Evolutionary conservation across 2,888 invertebrate genomes (phyloP), one percentile per base, ranked within the genome.

Genomic region (Odontothrips loti): DNA sequence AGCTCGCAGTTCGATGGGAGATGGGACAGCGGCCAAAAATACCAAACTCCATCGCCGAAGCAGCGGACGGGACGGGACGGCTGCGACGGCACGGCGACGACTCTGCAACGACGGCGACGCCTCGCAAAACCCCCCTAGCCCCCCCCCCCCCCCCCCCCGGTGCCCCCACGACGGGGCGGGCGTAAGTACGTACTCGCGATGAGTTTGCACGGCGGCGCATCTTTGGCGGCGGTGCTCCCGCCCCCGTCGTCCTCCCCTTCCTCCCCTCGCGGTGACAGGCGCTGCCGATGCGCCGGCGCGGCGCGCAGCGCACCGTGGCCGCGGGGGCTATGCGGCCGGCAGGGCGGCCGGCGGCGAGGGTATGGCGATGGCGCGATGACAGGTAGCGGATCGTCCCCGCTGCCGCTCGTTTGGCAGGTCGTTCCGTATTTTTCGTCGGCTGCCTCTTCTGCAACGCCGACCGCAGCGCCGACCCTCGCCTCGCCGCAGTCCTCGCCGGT

Each of bases 1-100:
- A 75, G 68, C 68, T 27, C 68, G 68, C 68, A 27, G 68, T 75
- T 75, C 68, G 68, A 75, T 75, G 68, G 68, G 23, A 75, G 68
- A 75, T 75, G 68, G 68, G 68, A 75, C 68, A 75, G 68, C 68
- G 68, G 68, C 68, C 68, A 75, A 75, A 75, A 75, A 75, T 75
- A 75, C 68, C 68, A 75, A 75, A 75, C 58, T 58, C 58, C 58
- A 58, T 58, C 58, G 17, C 58, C 58, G 34, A 43, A 43, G 34
- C 34, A 6, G 34, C 34, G 34, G 34, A 6, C 34, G 34, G 34
- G 34, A 43, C 34, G 34, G 34, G 34, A 6, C 6, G 34, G 6
- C 34, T 43, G 34, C 34, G 34, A 43, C 34, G 34, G 34, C 34
- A 43, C 2, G 34, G 34, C 34, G 34, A 43, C 34, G 34, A 43